These are phyloP conservation scores for Chrysina gloriosa DNA, from an alignment of 2,888 invertebrate genomes.

Conservation along the genomic window DNA sequence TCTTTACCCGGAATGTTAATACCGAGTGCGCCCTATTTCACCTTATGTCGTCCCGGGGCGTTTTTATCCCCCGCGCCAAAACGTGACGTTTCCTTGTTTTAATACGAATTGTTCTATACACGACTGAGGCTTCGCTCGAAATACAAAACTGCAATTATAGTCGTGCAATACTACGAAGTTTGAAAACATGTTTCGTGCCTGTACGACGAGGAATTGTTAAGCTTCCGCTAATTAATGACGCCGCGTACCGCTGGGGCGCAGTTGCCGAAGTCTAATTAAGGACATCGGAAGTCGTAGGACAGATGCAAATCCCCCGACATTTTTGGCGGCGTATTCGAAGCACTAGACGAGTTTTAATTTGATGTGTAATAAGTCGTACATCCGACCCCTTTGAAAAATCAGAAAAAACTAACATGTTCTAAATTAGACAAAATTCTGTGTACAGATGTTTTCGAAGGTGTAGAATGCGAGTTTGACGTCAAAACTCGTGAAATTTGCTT, in stretches of 20 bases:
- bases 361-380: too few relatives aligned
- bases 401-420: too few relatives aligned
- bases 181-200: slow-evolving; percentile 2
- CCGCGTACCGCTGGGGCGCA: neutral
- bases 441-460: too few relatives aligned
- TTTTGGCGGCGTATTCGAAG: too few relatives aligned
- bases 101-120: neutral
- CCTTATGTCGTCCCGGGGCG: neutral
- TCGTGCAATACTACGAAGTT: neutral
- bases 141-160: slow-evolving; percentile 1
- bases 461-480: too few relatives aligned
- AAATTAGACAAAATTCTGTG: too few relatives aligned
- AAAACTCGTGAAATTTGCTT: too few relatives aligned
- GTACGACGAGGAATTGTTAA: neutral
- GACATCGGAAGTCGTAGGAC: too few relatives aligned
- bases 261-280: neutral
- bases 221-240: neutral
- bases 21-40: neutral
- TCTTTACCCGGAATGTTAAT: neutral
- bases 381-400: too few relatives aligned
- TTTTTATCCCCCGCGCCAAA: neutral
- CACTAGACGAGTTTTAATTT: too few relatives aligned
- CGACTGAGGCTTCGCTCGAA: neutral
- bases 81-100: neutral
- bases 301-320: too few relatives aligned